These are phyloP conservation scores for Drosophila nigrodunni DNA, from an alignment of 1,140 invertebrate species.

Conservation along the genomic window DNA sequence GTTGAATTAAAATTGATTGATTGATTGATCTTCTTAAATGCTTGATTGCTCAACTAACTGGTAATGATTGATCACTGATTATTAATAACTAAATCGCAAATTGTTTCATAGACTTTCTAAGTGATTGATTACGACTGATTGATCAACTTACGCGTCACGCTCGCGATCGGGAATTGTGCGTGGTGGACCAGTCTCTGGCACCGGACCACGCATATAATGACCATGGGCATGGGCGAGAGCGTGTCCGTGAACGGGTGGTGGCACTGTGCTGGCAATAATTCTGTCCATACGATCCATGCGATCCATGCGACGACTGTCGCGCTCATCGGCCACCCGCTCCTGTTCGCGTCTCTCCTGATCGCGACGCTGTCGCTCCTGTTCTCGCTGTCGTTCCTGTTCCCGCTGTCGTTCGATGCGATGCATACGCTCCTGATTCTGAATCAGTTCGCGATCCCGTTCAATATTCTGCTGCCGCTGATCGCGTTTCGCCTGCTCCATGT, in stretches of 20 bases:
- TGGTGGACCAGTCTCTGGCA: constrained; percentile 69
- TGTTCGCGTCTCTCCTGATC: constrained; percentile 83
- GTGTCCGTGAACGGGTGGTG: constrained; percentile 55
- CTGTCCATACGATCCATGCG: constrained; percentile 75
- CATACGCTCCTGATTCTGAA: constrained; percentile 64
- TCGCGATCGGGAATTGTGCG: constrained; percentile 80
- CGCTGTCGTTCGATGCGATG: constrained; percentile 73
- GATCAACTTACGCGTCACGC: constrained; percentile 73
- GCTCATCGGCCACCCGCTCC: constrained; percentile 73
- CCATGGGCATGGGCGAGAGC: constrained; percentile 35
- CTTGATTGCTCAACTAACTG: neutral
- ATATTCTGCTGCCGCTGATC: constrained; percentile 64
- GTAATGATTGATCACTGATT: neutral
- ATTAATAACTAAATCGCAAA: no score
- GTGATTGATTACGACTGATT: neutral
- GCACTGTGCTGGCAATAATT: constrained; percentile 44
- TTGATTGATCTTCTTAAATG: no score
- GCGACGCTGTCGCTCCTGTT: constrained; percentile 74
- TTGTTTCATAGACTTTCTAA: neutral
- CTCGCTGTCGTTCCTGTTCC: constrained; percentile 67
- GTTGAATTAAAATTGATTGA: no score
- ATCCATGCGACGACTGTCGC: constrained; percentile 74
- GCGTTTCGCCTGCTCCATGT: constrained; percentile 70
- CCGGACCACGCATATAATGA: constrained; percentile 71
- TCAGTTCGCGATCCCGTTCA: constrained; percentile 66